Evolutionary conservation across 2,797 vertebrate genomes (phyloP).

Genomic region (Enteromius paludinosus): DNA sequence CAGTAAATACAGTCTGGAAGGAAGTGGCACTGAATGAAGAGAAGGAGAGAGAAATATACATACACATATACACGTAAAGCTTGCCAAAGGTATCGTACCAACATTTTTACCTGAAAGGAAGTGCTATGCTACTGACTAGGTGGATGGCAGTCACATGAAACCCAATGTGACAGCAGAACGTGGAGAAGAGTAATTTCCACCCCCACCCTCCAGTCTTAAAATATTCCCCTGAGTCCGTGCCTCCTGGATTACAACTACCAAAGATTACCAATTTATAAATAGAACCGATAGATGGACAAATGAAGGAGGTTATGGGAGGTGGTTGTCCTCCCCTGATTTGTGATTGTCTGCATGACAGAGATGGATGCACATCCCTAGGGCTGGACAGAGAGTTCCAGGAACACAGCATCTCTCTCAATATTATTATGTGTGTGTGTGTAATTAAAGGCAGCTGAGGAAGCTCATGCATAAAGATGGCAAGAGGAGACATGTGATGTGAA

Average conservation of each 20-base stretch:
- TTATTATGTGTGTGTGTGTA: constrained; percentile 13
- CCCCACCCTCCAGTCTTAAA: constrained; percentile 30
- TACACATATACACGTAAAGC: background rate
- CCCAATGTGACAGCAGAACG: constrained; percentile 29
- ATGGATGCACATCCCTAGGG: background rate
- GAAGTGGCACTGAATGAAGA: background rate
- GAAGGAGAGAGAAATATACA: background rate
- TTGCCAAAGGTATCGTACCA: background rate
- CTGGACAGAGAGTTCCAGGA: background rate
- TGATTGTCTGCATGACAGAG: constrained; percentile 16
- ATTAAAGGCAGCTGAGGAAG: constrained; percentile 24
- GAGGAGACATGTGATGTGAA: background rate
- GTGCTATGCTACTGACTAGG: background rate
- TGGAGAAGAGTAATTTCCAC: constrained; percentile 6
- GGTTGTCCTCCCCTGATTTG: constrained; percentile 13
- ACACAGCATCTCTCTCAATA: background rate
- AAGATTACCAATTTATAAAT: constrained; percentile 39
- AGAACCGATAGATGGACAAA: constrained; percentile 38
- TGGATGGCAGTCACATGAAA: constrained; percentile 24
- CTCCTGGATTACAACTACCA: constrained; percentile 42
- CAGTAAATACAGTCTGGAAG: background rate
- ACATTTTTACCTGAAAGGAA: constrained; percentile 14
- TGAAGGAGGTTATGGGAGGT: constrained; percentile 7
- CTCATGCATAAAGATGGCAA: constrained; percentile 24
- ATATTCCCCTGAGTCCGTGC: constrained; percentile 21